A percentile compares a stretch with the other conserved stretches of the same genome.
These are phyloP conservation scores for Hyalella azteca DNA, from an alignment of 2,888 invertebrate species.

Conservation along the genomic window DNA sequence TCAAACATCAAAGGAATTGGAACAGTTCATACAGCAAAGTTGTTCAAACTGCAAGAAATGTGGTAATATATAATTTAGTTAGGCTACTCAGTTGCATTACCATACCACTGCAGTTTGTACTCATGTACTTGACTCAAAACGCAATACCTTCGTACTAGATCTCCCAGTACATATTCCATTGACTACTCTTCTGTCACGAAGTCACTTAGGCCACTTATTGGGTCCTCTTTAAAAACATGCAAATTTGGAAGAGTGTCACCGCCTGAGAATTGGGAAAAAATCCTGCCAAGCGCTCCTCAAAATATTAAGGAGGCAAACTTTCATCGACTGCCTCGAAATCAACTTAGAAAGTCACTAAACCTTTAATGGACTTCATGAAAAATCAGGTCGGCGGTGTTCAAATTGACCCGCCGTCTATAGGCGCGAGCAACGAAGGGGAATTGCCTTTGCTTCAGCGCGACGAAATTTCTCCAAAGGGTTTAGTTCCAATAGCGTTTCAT, in stretches of 20 bases:
- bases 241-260: slow-evolving; percentile 15
- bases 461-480: too few species aligned
- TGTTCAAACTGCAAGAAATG: too few species aligned
- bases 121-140: not conserved
- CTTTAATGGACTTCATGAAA: slow-evolving; percentile 36
- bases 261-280: not conserved
- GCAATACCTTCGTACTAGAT: not conserved
- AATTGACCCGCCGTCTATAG: slow-evolving; percentile 33
- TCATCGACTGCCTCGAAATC: slow-evolving; percentile 32
- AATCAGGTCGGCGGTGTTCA: slow-evolving; percentile 12
- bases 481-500: too few species aligned
- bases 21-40: too few species aligned
- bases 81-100: too few species aligned
- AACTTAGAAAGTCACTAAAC: slow-evolving; percentile 28
- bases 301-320: slow-evolving; percentile 30
- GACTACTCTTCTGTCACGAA: not conserved
- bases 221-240: not conserved
- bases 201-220: slow-evolving; percentile 16
- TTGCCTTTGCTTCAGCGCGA: too few species aligned
- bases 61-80: too few species aligned
- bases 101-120: too few species aligned
- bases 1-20: too few species aligned
- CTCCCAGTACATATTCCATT: not conserved
- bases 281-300: slow-evolving; percentile 21
- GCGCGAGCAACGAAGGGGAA: too few species aligned